A percentile compares a stretch with the other conserved stretches of the same genome.
phyloP scores from a whole-genome alignment of 2,888 invertebrate genomes.

The Cosmorhoe ocellata region DNA sequence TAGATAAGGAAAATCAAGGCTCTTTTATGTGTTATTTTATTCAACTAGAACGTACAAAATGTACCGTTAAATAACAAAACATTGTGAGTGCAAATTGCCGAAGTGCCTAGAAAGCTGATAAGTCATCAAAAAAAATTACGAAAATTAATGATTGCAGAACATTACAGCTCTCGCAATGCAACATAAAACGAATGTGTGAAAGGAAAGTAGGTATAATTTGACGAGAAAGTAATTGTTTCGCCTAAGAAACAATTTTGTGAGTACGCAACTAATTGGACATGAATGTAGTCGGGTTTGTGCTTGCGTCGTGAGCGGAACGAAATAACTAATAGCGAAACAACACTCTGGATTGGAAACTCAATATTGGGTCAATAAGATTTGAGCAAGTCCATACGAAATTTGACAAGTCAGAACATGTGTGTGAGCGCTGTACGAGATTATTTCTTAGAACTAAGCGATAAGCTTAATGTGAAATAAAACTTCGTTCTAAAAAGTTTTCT shows the following conservation, averaged over 20 bases:
- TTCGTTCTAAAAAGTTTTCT: too few relatives aligned
- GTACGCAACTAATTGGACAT: constrained; percentile 31
- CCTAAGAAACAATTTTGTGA: constrained; percentile 32
- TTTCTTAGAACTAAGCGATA: neutral
- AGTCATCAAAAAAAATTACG: constrained; percentile 37
- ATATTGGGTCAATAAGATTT: constrained; percentile 4
- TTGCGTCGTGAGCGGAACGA: neutral
- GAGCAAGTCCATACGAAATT: constrained; percentile 5
- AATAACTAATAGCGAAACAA: constrained; percentile 4
- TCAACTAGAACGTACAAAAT: too few relatives aligned
- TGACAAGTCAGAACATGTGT: constrained; percentile 18
- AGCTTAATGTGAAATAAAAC: neutral
- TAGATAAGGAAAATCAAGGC: constrained; percentile 4
- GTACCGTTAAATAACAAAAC: neutral
- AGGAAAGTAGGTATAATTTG: constrained; percentile 48
- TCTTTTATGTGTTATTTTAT: too few relatives aligned
- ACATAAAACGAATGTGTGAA: constrained; percentile 52
- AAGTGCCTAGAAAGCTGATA: constrained; percentile 40
- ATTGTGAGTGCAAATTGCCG: constrained; percentile 21
- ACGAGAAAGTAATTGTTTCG: constrained; percentile 49
- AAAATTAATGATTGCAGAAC: constrained; percentile 37
- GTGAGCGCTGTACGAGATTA: neutral
- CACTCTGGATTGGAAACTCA: neutral
- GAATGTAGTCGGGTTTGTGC: constrained; percentile 17
- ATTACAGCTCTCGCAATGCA: constrained; percentile 38